Evolutionary conservation across 92 coral and sea anemone species (phyloP).

Genomic region (Desmophyllum pertusum): DNA sequence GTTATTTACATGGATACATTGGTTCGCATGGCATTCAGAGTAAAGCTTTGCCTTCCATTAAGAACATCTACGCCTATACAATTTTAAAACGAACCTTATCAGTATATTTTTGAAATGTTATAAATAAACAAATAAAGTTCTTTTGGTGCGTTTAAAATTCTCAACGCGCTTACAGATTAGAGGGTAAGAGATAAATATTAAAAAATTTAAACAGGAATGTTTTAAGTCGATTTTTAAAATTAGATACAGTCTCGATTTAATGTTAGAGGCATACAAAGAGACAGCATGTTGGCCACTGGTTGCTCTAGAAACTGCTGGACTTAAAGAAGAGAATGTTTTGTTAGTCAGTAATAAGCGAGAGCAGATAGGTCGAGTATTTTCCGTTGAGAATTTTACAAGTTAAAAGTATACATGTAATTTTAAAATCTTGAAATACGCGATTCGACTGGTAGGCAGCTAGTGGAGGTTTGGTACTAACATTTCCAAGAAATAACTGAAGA

Average conservation of each 20-base stretch:
- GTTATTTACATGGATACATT: not conserved
- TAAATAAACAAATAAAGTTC: not conserved
- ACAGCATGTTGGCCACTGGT: not conserved
- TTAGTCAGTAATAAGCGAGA: not conserved
- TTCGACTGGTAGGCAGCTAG: not conserved
- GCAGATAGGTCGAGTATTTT: not conserved
- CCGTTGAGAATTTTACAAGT: not conserved
- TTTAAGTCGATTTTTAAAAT: not conserved
- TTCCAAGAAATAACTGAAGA: not conserved
- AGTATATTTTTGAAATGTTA: not conserved
- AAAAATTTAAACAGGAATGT: not conserved
- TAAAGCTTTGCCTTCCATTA: not conserved
- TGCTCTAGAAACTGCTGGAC: not conserved
- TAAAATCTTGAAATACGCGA: not conserved
- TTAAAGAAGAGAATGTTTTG: not conserved
- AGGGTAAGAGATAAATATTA: too few relatives aligned
- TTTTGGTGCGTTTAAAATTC: too few relatives aligned
- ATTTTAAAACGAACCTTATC: not conserved
- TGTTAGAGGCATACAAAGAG: not conserved
- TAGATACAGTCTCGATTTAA: not conserved
- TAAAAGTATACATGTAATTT: not conserved
- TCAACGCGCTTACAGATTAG: too few relatives aligned
- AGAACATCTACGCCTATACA: not conserved
- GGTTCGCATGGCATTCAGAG: not conserved
- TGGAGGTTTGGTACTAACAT: not conserved